Conservation (phyloP, 1,140 invertebrate genomes). For the Neotoxoptera formosana region DNA sequence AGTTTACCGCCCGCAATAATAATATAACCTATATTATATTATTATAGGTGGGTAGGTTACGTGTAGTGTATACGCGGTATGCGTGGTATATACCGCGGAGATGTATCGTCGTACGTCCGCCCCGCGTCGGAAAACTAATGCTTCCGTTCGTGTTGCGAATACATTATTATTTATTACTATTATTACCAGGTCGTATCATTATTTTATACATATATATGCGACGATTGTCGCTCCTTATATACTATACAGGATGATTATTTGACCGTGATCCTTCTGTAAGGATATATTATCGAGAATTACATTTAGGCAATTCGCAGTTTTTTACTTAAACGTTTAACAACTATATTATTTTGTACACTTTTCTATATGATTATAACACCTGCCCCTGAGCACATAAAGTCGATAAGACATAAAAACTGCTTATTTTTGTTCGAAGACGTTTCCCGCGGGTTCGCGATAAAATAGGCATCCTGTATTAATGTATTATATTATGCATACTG, state of each 20-base stretch:
- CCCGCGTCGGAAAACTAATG: neutral
- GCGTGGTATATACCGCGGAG: neutral
- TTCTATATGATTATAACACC: neutral
- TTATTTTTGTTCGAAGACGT: neutral
- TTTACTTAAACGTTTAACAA: neutral
- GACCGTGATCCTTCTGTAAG: neutral
- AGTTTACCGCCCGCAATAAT: neutral
- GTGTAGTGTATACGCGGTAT: neutral
- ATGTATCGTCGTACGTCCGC: neutral
- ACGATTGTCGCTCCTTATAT: neutral
- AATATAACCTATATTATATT: neutral
- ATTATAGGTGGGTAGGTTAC: neutral
- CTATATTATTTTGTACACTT: neutral
- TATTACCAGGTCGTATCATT: neutral
- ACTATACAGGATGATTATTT: neutral
- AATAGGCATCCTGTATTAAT: neutral
- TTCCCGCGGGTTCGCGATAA: neutral
- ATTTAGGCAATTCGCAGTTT: neutral
- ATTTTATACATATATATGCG: neutral
- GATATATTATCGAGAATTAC: neutral
- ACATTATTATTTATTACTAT: neutral
- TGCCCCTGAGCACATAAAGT: neutral
- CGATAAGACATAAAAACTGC: too few relatives aligned
- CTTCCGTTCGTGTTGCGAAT: constrained; percentile 12
- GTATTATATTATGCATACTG: neutral